Conservation (phyloP, 2,797 vertebrate genomes). For the Vireo griseus region DNA sequence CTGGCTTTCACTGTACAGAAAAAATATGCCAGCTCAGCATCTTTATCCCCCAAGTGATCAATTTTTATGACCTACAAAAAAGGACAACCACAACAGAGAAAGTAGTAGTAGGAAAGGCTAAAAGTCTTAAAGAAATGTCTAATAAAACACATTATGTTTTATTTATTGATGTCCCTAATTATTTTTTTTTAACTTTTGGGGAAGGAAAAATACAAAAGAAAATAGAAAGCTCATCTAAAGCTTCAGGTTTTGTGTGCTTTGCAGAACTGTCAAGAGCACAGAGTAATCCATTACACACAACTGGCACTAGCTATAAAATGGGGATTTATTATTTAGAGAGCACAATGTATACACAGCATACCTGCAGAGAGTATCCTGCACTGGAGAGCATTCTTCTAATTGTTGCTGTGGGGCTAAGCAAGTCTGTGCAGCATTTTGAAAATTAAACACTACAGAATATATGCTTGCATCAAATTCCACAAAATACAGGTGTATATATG, state of each 20-base stretch:
- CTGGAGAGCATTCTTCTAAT: not conserved
- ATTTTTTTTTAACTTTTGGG: not conserved
- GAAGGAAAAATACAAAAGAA: not conserved
- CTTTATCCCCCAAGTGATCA: not conserved
- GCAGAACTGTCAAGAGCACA: not conserved
- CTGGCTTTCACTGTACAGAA: not conserved
- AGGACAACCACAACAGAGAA: not conserved
- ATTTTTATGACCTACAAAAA: conserved; percentile 6
- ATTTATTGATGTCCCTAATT: not conserved
- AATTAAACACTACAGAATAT: not conserved
- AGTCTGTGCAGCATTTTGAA: not conserved
- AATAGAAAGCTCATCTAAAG: not conserved
- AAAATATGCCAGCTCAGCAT: not conserved
- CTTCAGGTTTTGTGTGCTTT: not conserved
- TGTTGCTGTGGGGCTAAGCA: not conserved
- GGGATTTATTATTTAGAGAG: conserved; percentile 13
- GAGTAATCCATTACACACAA: not conserved
- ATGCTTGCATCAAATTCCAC: not conserved
- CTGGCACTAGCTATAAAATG: not conserved
- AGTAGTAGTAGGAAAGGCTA: not conserved
- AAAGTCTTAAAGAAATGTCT: not conserved
- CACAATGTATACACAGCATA: not conserved
- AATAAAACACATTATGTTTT: not conserved
- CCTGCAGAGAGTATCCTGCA: not conserved
- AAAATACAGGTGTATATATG: not conserved